A percentile compares a stretch with the other conserved stretches of the same genome.
phyloP scores from a whole-genome alignment of 1,140 invertebrate genomes.

The Hyphantria cunea region DNA sequence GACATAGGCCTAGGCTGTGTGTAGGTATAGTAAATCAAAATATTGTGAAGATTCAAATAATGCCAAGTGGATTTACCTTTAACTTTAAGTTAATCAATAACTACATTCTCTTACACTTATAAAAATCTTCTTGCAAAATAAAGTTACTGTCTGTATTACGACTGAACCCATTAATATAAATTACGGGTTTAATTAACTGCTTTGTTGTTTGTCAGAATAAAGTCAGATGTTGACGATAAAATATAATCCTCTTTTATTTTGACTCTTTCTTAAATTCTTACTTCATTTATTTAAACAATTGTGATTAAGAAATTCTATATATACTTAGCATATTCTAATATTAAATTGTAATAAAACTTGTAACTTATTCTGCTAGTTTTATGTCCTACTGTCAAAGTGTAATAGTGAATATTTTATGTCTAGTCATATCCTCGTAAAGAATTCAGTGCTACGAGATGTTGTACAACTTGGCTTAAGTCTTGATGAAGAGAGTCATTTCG shows the following conservation, averaged over 20 bases:
- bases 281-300: no score
- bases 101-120: conserved; percentile 5
- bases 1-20: no score
- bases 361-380: conserved; percentile 3
- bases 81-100: no score
- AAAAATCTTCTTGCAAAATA: conserved; percentile 52
- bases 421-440: neutral
- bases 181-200: conserved; percentile 59
- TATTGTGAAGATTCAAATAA: no score
- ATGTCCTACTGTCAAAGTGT: neutral
- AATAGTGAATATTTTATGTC: neutral
- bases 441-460: conserved; percentile 7
- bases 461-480: conserved; percentile 20
- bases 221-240: conserved; percentile 45
- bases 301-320: no score
- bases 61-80: no score
- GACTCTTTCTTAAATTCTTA: conserved; percentile 25
- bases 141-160: conserved; percentile 51
- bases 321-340: no score
- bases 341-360: no score
- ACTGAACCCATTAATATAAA: conserved; percentile 55
- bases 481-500: conserved; percentile 39
- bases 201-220: conserved; percentile 45
- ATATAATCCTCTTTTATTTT: conserved; percentile 37
- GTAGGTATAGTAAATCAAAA: no score